phyloP scores from a whole-genome alignment of 2,113 vertebrate genomes.

The Phrynosoma blainvillii region DNA sequence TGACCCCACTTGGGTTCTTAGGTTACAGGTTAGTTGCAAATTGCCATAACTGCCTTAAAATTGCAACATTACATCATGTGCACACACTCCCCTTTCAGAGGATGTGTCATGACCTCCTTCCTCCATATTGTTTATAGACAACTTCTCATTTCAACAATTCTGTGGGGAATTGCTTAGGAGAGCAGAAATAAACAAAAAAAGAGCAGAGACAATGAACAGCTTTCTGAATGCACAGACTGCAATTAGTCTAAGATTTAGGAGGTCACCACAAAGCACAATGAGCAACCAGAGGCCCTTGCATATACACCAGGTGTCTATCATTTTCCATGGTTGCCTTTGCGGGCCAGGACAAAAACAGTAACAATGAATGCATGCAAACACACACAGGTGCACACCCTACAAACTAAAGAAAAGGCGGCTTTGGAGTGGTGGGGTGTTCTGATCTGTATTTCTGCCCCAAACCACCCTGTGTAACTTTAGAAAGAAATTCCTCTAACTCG shows the following conservation, averaged over 20 bases:
- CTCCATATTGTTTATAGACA: conserved; percentile 26
- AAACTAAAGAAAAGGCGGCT: background rate
- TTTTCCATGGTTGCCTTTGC: background rate
- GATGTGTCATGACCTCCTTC: conserved; percentile 27
- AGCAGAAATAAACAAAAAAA: background rate
- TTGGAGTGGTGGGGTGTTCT: background rate
- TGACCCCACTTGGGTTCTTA: conserved; percentile 7
- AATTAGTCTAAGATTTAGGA: background rate
- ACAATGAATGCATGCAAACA: background rate
- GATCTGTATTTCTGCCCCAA: background rate
- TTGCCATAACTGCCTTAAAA: conserved; percentile 13
- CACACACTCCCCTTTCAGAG: background rate
- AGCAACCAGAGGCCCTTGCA: background rate
- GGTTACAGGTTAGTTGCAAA: background rate
- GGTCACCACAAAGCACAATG: background rate
- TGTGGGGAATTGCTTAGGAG: background rate
- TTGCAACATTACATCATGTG: conserved; percentile 6
- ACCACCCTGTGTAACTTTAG: background rate
- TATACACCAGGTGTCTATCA: background rate
- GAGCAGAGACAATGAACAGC: background rate
- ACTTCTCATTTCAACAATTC: conserved; percentile 1
- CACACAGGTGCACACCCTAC: background rate
- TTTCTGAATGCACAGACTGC: background rate
- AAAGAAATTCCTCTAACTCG: background rate
- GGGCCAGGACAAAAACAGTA: background rate